Conservation (phyloP, 1,140 invertebrate species). For the Tribolium castaneum region DNA sequence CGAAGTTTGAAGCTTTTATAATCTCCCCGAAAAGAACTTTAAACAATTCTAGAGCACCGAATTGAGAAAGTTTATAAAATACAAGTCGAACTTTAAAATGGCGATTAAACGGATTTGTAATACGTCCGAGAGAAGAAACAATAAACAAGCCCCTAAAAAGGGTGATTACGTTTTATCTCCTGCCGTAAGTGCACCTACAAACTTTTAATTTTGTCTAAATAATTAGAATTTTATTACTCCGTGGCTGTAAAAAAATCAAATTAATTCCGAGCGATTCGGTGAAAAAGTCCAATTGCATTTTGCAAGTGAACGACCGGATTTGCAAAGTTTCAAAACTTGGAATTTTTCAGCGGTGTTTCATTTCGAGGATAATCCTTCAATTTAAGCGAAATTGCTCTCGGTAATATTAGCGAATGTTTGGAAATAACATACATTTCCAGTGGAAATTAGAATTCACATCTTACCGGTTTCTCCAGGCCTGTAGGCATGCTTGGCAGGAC, state of each 20-base stretch:
- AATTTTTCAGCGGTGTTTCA: constrained; percentile 6
- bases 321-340: not conserved
- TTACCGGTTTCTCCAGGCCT: constrained; percentile 72
- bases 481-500: constrained; percentile 70
- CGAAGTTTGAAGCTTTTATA: constrained; percentile 21
- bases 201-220: constrained; percentile 7
- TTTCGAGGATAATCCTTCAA: constrained; percentile 4
- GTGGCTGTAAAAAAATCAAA: constrained; percentile 3
- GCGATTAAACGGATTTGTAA: constrained; percentile 34
- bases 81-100: constrained; percentile 37
- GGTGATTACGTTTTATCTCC: not conserved
- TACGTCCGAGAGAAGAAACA: not conserved
- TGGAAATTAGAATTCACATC: constrained; percentile 50
- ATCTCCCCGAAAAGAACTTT: constrained; percentile 29
- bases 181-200: not conserved
- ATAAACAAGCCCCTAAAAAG: not conserved
- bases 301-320: not conserved
- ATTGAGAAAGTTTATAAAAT: constrained; percentile 32
- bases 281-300: not conserved
- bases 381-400: not conserved
- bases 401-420: constrained; percentile 14
- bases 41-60: constrained; percentile 35
- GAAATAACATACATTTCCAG: constrained; percentile 17
- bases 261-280: not conserved
- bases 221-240: not conserved